Conservation (phyloP, 2,888 invertebrate genomes). For the Ligdia adustata region DNA sequence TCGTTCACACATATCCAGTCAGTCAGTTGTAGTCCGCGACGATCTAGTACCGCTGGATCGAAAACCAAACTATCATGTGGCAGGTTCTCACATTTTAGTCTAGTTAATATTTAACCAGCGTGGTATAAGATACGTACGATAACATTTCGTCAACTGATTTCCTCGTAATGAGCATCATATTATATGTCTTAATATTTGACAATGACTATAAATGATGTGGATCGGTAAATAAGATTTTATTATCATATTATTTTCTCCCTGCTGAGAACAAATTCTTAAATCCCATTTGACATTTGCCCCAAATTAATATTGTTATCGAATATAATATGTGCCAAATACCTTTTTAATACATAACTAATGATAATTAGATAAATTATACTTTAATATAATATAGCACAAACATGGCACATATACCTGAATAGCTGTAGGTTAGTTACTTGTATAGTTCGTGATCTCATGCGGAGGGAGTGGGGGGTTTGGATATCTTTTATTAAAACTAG, state of each 20-base stretch:
- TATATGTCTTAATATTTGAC: constrained; percentile 7
- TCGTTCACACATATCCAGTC: constrained; percentile 22
- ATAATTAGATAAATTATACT: constrained; percentile 21
- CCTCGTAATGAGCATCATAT: no score
- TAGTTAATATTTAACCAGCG: no score
- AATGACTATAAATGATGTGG: no score
- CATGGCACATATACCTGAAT: constrained; percentile 15
- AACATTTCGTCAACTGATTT: no score
- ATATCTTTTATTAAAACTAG: neutral
- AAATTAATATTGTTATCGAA: constrained; percentile 15
- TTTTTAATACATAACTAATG: constrained; percentile 2
- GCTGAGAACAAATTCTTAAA: no score
- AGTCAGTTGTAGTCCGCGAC: neutral
- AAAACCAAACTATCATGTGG: constrained; percentile 5
- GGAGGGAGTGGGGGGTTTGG: constrained; percentile 13
- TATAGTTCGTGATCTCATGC: constrained; percentile 24
- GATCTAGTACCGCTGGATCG: constrained; percentile 8
- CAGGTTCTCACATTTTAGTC: neutral
- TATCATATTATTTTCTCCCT: no score
- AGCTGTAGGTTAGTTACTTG: constrained; percentile 11
- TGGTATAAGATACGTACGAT: no score
- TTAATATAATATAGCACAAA: constrained; percentile 18
- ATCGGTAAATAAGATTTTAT: no score
- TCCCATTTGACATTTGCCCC: constrained; percentile 12
- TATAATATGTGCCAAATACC: constrained; percentile 21